phyloP scores from a whole-genome alignment of 2,797 vertebrate genomes.

The Halcyon badia region DNA sequence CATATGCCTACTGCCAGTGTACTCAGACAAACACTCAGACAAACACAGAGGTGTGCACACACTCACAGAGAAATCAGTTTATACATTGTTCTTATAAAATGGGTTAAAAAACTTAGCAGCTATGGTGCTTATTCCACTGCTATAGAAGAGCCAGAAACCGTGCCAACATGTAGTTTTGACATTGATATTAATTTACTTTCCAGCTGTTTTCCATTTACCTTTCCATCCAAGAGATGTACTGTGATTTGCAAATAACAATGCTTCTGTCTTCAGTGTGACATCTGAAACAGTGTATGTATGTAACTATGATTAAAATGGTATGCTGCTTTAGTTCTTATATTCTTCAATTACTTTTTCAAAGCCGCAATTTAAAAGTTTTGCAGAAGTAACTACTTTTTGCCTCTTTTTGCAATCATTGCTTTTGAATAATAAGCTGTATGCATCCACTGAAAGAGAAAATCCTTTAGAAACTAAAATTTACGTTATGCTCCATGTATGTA shows the following conservation, averaged over 20 bases:
- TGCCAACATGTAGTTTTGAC: not conserved
- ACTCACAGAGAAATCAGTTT: not conserved
- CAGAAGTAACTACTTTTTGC: not conserved
- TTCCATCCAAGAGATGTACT: not conserved
- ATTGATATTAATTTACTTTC: not conserved
- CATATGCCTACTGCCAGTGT: not conserved
- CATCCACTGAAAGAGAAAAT: not conserved
- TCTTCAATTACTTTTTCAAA: conserved; percentile 18
- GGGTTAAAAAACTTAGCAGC: not conserved
- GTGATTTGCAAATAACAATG: not conserved
- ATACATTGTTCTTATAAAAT: not conserved
- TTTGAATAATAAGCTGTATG: not conserved
- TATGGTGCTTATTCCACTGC: not conserved
- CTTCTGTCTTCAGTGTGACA: not conserved
- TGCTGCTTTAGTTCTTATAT: not conserved
- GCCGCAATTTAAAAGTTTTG: not conserved
- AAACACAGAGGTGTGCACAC: not conserved
- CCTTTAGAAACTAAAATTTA: not conserved
- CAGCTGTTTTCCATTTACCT: not conserved
- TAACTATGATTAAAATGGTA: not conserved
- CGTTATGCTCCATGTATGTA: not conserved
- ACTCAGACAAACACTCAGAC: not conserved
- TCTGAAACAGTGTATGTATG: not conserved
- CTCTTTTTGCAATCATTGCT: not conserved
- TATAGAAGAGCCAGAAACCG: not conserved